These are phyloP conservation scores for Apostichopus japonicus DNA, from an alignment of 35 echinoderm and acorn worm genomes.

Conservation along the genomic window DNA sequence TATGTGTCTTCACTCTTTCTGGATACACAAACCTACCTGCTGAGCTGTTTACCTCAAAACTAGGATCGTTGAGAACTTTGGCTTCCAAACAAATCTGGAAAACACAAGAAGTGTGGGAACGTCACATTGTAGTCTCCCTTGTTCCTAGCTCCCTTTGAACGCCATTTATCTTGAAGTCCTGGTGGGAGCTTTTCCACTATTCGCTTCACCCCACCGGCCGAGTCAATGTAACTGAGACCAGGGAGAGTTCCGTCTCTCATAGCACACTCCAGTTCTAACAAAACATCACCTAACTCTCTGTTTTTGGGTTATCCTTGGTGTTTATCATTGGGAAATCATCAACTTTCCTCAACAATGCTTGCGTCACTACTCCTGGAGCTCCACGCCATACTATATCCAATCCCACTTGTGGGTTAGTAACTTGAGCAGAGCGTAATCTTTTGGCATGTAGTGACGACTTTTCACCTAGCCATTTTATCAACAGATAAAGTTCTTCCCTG, in stretches of 20 bases:
- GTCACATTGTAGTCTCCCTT: constrained; percentile 30
- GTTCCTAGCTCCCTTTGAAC: constrained; percentile 42
- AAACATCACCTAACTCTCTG: constrained; percentile 44
- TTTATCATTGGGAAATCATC: constrained; percentile 37
- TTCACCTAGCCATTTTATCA: too few relatives aligned
- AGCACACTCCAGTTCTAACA: constrained; percentile 49
- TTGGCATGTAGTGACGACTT: too few relatives aligned
- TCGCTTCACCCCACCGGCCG: too few relatives aligned
- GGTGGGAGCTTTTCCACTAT: too few relatives aligned
- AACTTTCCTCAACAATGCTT: constrained; percentile 39
- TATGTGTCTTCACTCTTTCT: too few relatives aligned
- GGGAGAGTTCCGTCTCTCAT: constrained; percentile 31
- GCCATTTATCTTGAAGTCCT: constrained; percentile 67
- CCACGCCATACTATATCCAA: background rate
- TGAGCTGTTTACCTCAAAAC: background rate
- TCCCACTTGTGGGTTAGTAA: too few relatives aligned
- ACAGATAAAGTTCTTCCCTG: too few relatives aligned
- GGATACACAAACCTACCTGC: too few relatives aligned
- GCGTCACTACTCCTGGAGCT: constrained; percentile 45
- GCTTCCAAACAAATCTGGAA: constrained; percentile 17
- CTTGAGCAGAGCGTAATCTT: too few relatives aligned
- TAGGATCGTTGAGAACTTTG: constrained; percentile 58
- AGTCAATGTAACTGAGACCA: too few relatives aligned
- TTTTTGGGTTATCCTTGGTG: constrained; percentile 26
- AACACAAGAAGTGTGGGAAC: constrained; percentile 53